phyloP scores from a whole-genome alignment of 2,113 vertebrate genomes.

The Lasiurus cinereus region DNA sequence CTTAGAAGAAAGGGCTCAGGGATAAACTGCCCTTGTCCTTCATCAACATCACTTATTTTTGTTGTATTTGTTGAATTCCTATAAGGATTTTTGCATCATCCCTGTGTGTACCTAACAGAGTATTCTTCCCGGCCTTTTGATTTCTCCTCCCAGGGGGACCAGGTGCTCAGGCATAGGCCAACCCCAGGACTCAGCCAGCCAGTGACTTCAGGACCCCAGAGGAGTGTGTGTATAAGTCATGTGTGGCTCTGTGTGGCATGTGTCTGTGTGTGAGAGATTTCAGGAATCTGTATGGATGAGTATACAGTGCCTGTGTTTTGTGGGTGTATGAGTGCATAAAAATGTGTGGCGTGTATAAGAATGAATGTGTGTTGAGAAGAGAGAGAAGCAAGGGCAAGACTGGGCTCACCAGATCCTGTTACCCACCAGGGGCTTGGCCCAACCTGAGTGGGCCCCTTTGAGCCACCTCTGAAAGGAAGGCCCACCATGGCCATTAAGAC shows the following conservation, averaged over 20 bases:
- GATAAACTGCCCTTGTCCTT: too few species aligned
- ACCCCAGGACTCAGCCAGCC: not conserved
- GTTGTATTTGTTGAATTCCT: not conserved
- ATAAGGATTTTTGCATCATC: too few species aligned
- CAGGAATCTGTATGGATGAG: too few species aligned
- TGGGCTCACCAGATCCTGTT: too few species aligned
- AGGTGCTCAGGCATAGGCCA: not conserved
- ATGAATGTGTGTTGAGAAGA: too few species aligned
- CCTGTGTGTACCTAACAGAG: not conserved
- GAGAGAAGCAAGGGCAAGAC: too few species aligned
- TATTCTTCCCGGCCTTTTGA: not conserved
- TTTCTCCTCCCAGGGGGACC: not conserved
- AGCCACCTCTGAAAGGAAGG: accelerated
- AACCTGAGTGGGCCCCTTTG: not conserved
- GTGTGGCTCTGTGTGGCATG: not conserved
- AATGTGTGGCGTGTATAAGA: too few species aligned
- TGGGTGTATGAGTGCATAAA: not conserved
- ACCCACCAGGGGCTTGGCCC: not conserved
- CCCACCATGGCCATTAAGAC: not conserved
- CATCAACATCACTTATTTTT: not conserved
- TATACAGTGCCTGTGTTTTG: accelerated
- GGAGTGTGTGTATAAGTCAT: too few species aligned
- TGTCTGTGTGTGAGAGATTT: not conserved
- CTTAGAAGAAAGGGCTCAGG: not conserved
- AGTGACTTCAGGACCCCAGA: too few species aligned